Evolutionary conservation across 2,113 vertebrate genomes (phyloP), one percentile per base, ranked within the genome.

Genomic region (Cheirogaleus medius): DNA sequence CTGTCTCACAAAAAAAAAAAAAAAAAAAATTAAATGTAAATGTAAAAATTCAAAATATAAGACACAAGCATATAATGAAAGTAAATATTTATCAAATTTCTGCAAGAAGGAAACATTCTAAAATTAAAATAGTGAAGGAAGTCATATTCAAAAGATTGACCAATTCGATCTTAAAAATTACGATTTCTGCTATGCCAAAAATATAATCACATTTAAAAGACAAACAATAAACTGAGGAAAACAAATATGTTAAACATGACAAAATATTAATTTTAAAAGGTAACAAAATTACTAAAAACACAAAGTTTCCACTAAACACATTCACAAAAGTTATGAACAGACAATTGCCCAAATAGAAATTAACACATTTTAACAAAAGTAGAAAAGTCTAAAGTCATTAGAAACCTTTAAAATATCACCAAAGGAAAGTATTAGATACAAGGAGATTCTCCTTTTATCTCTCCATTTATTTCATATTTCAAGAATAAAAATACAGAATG

Each of bases 31-130:
- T 44, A 44, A 44, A 44, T 9, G 44, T 44, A 56, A 80, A 25
- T 73, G 42, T 82, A 90, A 74, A 94, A 86, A 85, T 58, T 76
- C 23, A 80, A 96, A 89, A 91, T 73, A 69, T 56, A 69, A 95
- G 63, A 94, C 58, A 39, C 2, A 95, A 88, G 76, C 69, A 91
- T 77, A 60, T 93, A 49, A 68, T 58, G 37, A 93, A 37, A 87
- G 74, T 49, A 73, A 96, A 56, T 90, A 56, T 80, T 85, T 96
- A 86, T 74, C 56, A 58, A 82, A 94, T 76, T 91, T 94, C 34
- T 87, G 15, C 20, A 87, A 86, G 12, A 44, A 83, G 54, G 80
- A 93, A 85, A 56, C 25, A 82, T 82, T 39, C 44, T 93, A 78
- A 94, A 90, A 91, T 82, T 81, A 69, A 88, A 77, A 7, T 56